A percentile compares a stretch with the other conserved stretches of the same genome.
phyloP scores from a whole-genome alignment of 1,140 invertebrate genomes.

The Triops longicaudatus region DNA sequence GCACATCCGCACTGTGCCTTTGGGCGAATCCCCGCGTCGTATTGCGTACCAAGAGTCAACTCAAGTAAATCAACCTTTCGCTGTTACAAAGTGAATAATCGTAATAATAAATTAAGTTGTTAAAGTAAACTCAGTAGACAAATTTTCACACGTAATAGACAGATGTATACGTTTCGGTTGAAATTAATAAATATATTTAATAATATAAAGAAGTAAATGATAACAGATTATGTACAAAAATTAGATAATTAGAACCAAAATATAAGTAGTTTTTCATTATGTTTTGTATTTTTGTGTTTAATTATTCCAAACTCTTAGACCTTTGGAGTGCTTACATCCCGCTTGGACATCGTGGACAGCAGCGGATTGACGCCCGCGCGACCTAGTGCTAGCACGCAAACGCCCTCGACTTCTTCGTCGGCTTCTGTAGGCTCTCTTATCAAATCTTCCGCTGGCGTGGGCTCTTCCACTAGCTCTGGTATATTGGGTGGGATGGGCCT shows the following conservation, averaged over 20 bases:
- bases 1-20: conserved; percentile 87
- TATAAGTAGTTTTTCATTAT: background rate
- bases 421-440: conserved; percentile 37
- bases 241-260: too few relatives aligned
- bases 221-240: too few relatives aligned
- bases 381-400: conserved; percentile 68
- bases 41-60: conserved; percentile 93
- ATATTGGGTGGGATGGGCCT: conserved; percentile 3
- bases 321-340: conserved; percentile 85
- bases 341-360: conserved; percentile 71
- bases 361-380: conserved; percentile 55
- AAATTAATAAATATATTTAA: conserved; percentile 7
- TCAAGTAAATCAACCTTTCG: too few relatives aligned
- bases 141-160: too few relatives aligned
- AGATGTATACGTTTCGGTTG: too few relatives aligned
- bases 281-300: background rate
- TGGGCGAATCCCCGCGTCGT: conserved; percentile 85
- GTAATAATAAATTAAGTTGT: background rate
- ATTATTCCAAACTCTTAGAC: conserved; percentile 48
- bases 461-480: background rate
- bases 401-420: conserved; percentile 48
- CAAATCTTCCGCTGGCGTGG: conserved; percentile 20
- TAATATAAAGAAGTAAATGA: conserved; percentile 27
- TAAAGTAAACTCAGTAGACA: too few relatives aligned
- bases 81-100: background rate